These are phyloP conservation scores for Endotricha flammealis DNA, from an alignment of 2,888 invertebrate species.

Conservation along the genomic window DNA sequence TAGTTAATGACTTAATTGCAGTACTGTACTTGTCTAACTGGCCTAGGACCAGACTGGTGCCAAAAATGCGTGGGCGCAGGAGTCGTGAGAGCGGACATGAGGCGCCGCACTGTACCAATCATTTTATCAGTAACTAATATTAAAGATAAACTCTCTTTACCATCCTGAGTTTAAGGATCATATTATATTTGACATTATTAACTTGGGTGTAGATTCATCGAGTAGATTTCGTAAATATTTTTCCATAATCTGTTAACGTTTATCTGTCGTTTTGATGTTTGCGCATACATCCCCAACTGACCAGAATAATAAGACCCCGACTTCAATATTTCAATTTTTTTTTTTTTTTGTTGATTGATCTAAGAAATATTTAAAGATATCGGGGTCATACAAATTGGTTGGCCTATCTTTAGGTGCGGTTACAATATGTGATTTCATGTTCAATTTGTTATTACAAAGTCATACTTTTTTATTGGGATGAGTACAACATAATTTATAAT, in stretches of 20 bases:
- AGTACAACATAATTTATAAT: too few relatives aligned
- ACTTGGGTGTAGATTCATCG: slow-evolving; percentile 26
- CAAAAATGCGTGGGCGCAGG: slow-evolving; percentile 43
- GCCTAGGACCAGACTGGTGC: background rate
- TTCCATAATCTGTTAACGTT: slow-evolving; percentile 38
- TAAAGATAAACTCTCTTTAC: slow-evolving; percentile 10
- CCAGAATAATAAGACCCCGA: slow-evolving; percentile 20
- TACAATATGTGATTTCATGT: slow-evolving; percentile 29
- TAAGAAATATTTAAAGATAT: too few relatives aligned
- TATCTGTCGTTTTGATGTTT: slow-evolving; percentile 39
- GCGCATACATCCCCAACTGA: slow-evolving; percentile 34
- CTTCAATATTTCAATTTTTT: too few relatives aligned
- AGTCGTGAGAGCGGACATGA: slow-evolving; percentile 45
- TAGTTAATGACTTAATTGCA: too few relatives aligned
- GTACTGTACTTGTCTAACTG: background rate
- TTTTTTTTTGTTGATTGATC: too few relatives aligned
- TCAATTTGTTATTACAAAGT: slow-evolving; percentile 2
- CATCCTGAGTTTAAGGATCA: slow-evolving; percentile 12
- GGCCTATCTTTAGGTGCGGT: slow-evolving; percentile 20
- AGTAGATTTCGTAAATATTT: slow-evolving; percentile 35
- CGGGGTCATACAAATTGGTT: slow-evolving; percentile 19
- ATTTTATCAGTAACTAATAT: slow-evolving; percentile 20
- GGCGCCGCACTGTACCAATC: slow-evolving; percentile 32
- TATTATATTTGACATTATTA: background rate
- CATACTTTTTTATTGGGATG: too few relatives aligned